phyloP scores from a whole-genome alignment of 2,888 invertebrate genomes.

The Micoletzkya japonica region DNA sequence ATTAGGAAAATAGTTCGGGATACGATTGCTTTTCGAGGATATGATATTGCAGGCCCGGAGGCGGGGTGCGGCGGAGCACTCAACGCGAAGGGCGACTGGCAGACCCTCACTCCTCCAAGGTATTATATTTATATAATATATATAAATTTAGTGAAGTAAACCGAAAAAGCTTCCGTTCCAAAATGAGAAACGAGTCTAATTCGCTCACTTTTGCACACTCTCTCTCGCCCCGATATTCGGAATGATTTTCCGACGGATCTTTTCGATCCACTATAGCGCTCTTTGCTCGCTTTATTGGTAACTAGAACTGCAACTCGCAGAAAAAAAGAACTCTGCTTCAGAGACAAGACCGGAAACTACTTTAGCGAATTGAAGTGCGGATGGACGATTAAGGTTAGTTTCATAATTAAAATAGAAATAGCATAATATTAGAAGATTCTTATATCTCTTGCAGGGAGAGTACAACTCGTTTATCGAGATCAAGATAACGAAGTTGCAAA shows the following conservation, averaged over 20 bases:
- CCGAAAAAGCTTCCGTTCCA: too few species aligned
- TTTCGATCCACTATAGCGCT: too few species aligned
- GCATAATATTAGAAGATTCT: not conserved
- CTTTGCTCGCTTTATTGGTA: too few species aligned
- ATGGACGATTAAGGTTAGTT: conserved; percentile 46
- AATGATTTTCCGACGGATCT: too few species aligned
- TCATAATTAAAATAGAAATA: not conserved
- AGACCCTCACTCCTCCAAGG: conserved; percentile 37
- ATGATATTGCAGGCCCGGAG: conserved; percentile 43
- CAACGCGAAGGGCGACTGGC: conserved; percentile 47
- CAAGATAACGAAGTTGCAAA: conserved; percentile 35
- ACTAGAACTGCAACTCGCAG: too few species aligned
- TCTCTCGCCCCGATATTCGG: too few species aligned
- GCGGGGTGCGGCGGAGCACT: conserved; percentile 59
- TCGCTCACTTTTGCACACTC: too few species aligned
- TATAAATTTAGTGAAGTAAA: too few species aligned
- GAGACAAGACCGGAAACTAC: conserved; percentile 41
- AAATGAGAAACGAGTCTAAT: too few species aligned
- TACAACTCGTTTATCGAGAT: conserved; percentile 37
- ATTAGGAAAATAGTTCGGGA: not conserved
- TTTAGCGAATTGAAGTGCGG: conserved; percentile 49
- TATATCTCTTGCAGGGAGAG: conserved; percentile 12
- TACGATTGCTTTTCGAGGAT: not conserved
- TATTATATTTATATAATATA: too few species aligned
- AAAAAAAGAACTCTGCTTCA: too few species aligned